These are phyloP conservation scores for Daktulosphaira vitifoliae DNA, from an alignment of 1,140 invertebrate genomes.

Conservation along the genomic window DNA sequence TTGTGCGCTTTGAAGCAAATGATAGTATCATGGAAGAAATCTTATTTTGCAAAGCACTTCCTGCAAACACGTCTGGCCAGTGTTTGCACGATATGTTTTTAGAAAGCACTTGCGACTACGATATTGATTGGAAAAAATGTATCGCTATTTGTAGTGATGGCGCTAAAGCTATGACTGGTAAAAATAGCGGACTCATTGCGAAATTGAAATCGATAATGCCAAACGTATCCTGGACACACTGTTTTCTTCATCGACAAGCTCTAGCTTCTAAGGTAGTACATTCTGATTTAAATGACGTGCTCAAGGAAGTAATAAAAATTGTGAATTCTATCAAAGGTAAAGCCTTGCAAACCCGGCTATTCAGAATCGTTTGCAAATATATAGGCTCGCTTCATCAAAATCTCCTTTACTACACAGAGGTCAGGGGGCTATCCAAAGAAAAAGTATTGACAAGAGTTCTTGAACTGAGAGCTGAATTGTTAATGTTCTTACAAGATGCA, in stretches of 20 bases:
- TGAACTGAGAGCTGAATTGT: slow-evolving; percentile 9
- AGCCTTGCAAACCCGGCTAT: not conserved
- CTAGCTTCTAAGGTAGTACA: slow-evolving; percentile 41
- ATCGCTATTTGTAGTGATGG: not conserved
- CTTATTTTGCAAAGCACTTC: not conserved
- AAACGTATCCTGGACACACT: slow-evolving; percentile 2
- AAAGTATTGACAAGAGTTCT: slow-evolving; percentile 4
- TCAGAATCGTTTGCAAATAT: not conserved
- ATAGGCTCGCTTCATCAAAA: slow-evolving; percentile 3
- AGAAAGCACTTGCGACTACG: not conserved
- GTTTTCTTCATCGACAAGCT: slow-evolving; percentile 35
- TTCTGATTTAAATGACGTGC: slow-evolving; percentile 35
- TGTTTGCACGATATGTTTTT: not conserved
- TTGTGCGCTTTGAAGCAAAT: not conserved
- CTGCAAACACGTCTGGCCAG: not conserved
- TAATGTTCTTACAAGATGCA: slow-evolving; percentile 4
- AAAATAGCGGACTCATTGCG: not conserved
- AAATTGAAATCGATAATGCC: slow-evolving; percentile 2
- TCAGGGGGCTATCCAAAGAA: not conserved
- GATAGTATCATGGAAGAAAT: not conserved
- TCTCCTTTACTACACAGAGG: slow-evolving; percentile 14
- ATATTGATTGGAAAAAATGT: not conserved
- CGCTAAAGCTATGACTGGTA: not conserved
- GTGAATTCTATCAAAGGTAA: slow-evolving; percentile 13
- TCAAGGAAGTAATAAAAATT: slow-evolving; percentile 30